A percentile compares a stretch with the other conserved stretches of the same genome.
Conservation (phyloP, 2,888 invertebrate species). For the Pteria penguin region DNA sequence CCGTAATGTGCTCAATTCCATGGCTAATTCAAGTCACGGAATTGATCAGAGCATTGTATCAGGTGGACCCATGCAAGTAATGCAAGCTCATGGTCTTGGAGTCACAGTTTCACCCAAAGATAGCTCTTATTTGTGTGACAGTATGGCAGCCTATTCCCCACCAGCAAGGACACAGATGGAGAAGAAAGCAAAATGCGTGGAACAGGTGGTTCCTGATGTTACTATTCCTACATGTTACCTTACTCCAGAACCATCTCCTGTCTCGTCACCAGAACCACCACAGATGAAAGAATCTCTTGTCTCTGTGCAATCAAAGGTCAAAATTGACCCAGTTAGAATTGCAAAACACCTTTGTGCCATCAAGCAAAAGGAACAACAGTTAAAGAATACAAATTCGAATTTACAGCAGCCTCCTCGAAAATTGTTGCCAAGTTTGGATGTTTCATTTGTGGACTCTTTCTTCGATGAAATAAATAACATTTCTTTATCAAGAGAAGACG, state of each 20-base stretch:
- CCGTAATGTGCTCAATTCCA: slow-evolving; percentile 10
- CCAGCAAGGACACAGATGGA: slow-evolving; percentile 45
- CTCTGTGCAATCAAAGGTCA: not conserved
- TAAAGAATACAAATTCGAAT: slow-evolving; percentile 29
- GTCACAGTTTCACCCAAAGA: slow-evolving; percentile 41
- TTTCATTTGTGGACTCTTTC: slow-evolving; percentile 64
- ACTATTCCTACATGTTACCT: slow-evolving; percentile 69
- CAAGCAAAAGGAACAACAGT: slow-evolving; percentile 33
- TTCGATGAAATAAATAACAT: slow-evolving; percentile 59
- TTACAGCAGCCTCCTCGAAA: slow-evolving; percentile 37
- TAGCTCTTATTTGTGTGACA: slow-evolving; percentile 34
- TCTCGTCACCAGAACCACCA: slow-evolving; percentile 66
- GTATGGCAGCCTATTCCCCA: slow-evolving; percentile 25
- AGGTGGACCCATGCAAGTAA: slow-evolving; percentile 54
- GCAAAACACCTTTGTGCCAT: slow-evolving; percentile 39
- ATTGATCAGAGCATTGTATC: slow-evolving; percentile 23
- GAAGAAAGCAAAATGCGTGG: slow-evolving; percentile 54
- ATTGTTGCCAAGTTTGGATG: slow-evolving; percentile 64
- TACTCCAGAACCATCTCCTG: slow-evolving; percentile 74
- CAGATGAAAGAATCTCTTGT: slow-evolving; percentile 37
- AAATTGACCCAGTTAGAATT: slow-evolving; percentile 33
- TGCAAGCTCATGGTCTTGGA: slow-evolving; percentile 50
- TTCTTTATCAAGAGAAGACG: slow-evolving; percentile 25
- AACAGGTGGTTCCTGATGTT: slow-evolving; percentile 69
- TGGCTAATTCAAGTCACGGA: not conserved